phyloP scores from a whole-genome alignment of 92 coral and sea anemone species.

The Porites rus region DNA sequence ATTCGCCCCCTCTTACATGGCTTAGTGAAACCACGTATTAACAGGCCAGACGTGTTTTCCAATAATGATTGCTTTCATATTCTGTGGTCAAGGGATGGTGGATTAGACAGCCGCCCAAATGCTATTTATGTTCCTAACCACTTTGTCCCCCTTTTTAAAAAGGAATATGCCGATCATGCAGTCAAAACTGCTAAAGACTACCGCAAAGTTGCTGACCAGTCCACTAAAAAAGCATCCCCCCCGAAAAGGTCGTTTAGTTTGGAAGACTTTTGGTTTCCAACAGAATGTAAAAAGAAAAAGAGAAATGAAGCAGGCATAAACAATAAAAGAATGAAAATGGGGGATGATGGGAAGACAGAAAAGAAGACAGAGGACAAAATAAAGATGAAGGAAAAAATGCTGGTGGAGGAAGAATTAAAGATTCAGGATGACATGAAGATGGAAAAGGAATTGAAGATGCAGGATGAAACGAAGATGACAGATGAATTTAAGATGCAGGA shows the following conservation, averaged over 20 bases:
- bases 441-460: neutral
- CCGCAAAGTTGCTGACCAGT: neutral
- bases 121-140: conserved; percentile 62
- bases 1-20: conserved; percentile 53
- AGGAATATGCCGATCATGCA: neutral
- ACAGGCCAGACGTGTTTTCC: neutral
- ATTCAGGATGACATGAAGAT: neutral
- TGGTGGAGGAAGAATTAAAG: neutral
- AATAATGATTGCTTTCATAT: conserved; percentile 31
- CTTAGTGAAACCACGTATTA: conserved; percentile 21
- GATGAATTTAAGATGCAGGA: neutral
- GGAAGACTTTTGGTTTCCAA: conserved; percentile 30
- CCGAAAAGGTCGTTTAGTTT: conserved; percentile 16
- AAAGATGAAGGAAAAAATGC: neutral
- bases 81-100: conserved; percentile 64
- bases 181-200: neutral
- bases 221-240: conserved; percentile 10
- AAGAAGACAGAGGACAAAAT: neutral
- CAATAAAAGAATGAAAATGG: neutral
- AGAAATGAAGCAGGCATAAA: neutral
- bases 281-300: neutral
- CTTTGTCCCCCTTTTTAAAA: conserved; percentile 47
- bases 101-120: conserved; percentile 57
- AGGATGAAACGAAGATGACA: neutral
- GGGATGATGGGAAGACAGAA: neutral